Evolutionary conservation across 92 coral and sea anemone genomes (phyloP).

Genomic region (Palythoa grandiflora): DNA sequence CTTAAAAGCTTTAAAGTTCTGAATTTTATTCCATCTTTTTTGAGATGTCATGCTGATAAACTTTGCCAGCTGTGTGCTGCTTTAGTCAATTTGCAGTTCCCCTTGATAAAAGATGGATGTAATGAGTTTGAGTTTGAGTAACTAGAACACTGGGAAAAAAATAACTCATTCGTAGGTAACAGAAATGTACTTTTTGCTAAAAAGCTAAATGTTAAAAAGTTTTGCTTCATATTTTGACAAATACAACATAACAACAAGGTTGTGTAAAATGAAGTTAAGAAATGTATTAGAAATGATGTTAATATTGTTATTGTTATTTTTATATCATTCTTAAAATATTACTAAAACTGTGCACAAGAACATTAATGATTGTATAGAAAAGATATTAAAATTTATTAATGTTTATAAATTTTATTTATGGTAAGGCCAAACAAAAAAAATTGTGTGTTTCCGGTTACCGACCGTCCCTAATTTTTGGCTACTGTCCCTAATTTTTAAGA

Average conservation of each 20-base stretch:
- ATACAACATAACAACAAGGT: constrained; percentile 20
- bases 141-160: constrained; percentile 18
- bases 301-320: constrained; percentile 3
- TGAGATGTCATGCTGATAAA: constrained; percentile 9
- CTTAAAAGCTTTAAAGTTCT: constrained; percentile 1
- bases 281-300: constrained; percentile 32
- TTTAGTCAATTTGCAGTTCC: constrained; percentile 21
- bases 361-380: constrained; percentile 13
- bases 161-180: constrained; percentile 13
- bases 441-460: too few species aligned
- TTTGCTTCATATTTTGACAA: constrained; percentile 32
- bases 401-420: constrained; percentile 23
- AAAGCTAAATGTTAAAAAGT: constrained; percentile 23
- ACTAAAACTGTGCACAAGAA: constrained; percentile 16
- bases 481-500: too few species aligned
- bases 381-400: constrained; percentile 8
- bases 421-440: too few species aligned
- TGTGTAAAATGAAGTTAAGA: constrained; percentile 7
- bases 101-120: constrained; percentile 12
- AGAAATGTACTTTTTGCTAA: constrained; percentile 23
- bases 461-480: too few species aligned
- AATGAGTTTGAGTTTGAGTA: constrained; percentile 16
- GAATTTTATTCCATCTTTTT: constrained; percentile 14
- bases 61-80: constrained; percentile 14
- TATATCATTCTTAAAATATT: neutral